Percentiles rank a stretch among this genome's conserved stretches.
phyloP scores from a whole-genome alignment of 2,888 invertebrate genomes.

The Macropis europaea region DNA sequence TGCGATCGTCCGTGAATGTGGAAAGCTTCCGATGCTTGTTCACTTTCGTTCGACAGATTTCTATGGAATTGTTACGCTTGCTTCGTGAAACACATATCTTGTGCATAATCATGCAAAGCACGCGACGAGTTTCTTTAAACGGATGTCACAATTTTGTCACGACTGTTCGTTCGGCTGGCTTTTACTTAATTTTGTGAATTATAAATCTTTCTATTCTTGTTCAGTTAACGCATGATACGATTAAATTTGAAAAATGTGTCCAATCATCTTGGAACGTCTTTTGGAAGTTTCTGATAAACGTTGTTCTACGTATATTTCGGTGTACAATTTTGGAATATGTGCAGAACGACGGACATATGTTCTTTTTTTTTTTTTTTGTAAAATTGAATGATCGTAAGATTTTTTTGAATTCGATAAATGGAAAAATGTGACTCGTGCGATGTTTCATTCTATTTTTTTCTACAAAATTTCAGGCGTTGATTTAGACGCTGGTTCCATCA shows the following conservation, averaged over 20 bases:
- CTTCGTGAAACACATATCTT: not conserved
- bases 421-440: not conserved
- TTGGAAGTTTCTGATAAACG: no score
- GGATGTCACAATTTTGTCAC: not conserved
- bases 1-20: not conserved
- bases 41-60: not conserved
- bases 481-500: conserved; percentile 88
- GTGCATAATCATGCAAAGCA: not conserved
- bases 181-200: not conserved
- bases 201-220: not conserved
- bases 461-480: conserved; percentile 82
- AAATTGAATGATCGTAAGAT: no score
- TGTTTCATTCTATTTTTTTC: conserved; percentile 5
- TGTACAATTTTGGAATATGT: no score
- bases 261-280: no score
- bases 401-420: no score
- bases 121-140: not conserved
- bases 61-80: conserved; percentile 11
- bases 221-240: not conserved
- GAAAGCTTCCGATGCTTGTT: conserved; percentile 32
- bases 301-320: no score
- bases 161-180: conserved; percentile 3
- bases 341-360: no score
- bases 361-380: no score
- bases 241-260: no score